phyloP scores from a whole-genome alignment of 2,888 invertebrate species.

The Koerneria pararmatus region DNA sequence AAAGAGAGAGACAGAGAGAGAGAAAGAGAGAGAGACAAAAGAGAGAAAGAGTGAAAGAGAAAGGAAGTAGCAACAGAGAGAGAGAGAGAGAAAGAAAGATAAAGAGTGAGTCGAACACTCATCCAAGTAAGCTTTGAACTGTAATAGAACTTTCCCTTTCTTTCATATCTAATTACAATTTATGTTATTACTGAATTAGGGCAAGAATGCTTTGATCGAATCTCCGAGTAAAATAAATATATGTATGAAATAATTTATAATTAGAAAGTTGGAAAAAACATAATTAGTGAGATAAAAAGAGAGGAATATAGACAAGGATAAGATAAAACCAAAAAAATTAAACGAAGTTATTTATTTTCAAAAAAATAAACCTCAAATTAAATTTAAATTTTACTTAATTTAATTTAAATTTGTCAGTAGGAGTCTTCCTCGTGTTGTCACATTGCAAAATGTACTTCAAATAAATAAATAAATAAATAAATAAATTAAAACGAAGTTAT shows the following conservation, averaged over 20 bases:
- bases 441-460: too few species aligned
- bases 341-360: too few species aligned
- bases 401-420: background rate
- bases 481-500: background rate
- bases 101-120: conserved; percentile 6
- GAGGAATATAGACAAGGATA: too few species aligned
- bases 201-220: background rate
- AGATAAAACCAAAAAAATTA: too few species aligned
- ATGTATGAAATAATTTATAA: background rate
- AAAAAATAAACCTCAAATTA: background rate
- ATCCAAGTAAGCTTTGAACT: too few species aligned
- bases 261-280: background rate
- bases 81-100: conserved; percentile 17
- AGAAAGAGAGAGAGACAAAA: background rate
- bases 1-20: conserved; percentile 8
- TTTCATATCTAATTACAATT: background rate
- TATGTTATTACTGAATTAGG: background rate
- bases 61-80: background rate
- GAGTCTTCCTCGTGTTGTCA: too few species aligned
- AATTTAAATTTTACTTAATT: background rate
- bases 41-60: conserved; percentile 5
- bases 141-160: background rate
- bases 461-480: background rate
- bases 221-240: background rate
- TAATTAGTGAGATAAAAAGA: too few species aligned